phyloP scores from a whole-genome alignment of 2,888 invertebrate species.

The Tachystola acroxantha region DNA sequence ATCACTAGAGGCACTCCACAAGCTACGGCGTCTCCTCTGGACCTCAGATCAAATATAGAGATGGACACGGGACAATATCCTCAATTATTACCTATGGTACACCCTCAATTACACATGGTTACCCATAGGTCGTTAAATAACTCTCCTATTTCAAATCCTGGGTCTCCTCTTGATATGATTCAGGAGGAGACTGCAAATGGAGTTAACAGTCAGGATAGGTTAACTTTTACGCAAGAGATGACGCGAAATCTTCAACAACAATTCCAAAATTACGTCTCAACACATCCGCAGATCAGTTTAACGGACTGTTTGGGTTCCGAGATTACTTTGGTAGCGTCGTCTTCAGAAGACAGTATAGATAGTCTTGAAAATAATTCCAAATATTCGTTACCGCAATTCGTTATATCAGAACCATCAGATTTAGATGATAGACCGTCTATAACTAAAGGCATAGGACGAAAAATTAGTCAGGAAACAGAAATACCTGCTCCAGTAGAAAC shows the following conservation, averaged over 20 bases:
- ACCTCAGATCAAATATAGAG: constrained; percentile 71
- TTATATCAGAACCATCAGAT: constrained; percentile 86
- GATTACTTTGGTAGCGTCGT: constrained; percentile 87
- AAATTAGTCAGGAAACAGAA: constrained; percentile 82
- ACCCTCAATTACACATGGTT: constrained; percentile 61
- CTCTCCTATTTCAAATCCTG: constrained; percentile 80
- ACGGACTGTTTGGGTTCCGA: constrained; percentile 94
- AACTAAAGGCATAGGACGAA: constrained; percentile 86
- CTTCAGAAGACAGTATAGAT: constrained; percentile 85
- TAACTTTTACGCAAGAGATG: constrained; percentile 34
- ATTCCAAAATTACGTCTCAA: constrained; percentile 38
- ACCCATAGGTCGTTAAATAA: constrained; percentile 79
- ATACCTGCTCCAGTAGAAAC: constrained; percentile 26
- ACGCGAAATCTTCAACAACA: constrained; percentile 38
- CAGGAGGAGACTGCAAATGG: constrained; percentile 80
- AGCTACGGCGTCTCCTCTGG: constrained; percentile 73
- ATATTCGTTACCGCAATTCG: constrained; percentile 78
- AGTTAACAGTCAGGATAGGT: constrained; percentile 34
- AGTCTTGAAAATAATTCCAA: constrained; percentile 79
- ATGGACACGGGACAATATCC: constrained; percentile 68
- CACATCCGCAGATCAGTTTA: constrained; percentile 92
- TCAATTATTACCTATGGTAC: constrained; percentile 59
- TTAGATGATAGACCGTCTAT: constrained; percentile 86
- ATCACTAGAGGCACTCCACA: constrained; percentile 73
- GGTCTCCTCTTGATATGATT: constrained; percentile 87